Base-by-base conservation (phyloP, 2,113 vertebrate species). In the Donacobius atricapilla region DNA sequence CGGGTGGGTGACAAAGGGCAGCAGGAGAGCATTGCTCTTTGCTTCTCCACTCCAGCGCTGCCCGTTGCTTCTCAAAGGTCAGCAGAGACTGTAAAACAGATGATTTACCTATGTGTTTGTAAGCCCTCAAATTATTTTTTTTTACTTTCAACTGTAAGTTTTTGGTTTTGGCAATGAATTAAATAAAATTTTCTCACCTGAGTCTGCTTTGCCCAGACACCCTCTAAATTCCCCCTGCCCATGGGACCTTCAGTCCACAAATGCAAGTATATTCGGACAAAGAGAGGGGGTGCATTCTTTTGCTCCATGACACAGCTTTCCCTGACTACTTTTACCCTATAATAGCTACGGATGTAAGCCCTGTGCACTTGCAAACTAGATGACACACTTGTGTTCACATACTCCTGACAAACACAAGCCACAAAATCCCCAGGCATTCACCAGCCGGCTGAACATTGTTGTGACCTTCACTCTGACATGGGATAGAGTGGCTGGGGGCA, bases 391-490 rank as follows among this genome's bases (percentile, higher is more conserved):
- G 51, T 68, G 72, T 73, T 97, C 92, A 64, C 90, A 81, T 94
- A 37, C 65, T 93, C 45, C 81, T 95, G 71, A 94, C 85, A 94
- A 83, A 92, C 44, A 54, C 47, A 92, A 68, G 70, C 92, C 91
- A 71, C 89, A 94, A 92, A 94, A 83, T 95, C 92, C 97, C 92
- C 93, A 94, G 92, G 50, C 77, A 86, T 60, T 91, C 61, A 57
- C 65, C 48, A 78, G 77, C 48, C 81, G 94, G 92, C 92, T 85
- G 95, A 76, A 88, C 83, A 94, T 83, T 89, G 88, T 73, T 87
- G 37, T 94, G 94, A 95, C 95, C 86, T 90, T 96, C 97, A 79
- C 27, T 95, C 39, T 89, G 77, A 66, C 87, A 82, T 63, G 37
- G 90, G 90, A 37, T 33, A 71, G 60, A 93, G 70, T 87, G 65